Conservation (phyloP, 2,797 vertebrate genomes). For the Pagetopsis macropterus region DNA sequence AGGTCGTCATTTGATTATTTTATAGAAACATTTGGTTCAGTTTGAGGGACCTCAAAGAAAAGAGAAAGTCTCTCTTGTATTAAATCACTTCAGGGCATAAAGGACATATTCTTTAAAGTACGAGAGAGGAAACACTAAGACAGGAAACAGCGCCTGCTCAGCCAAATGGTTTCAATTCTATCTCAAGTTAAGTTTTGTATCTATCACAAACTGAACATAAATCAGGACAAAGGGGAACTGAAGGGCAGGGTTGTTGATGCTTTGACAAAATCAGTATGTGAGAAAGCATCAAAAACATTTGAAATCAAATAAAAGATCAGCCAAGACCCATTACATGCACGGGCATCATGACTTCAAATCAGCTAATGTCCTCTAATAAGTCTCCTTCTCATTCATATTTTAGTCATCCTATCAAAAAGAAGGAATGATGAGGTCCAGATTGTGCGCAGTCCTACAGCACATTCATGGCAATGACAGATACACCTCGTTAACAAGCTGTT, state of each 20-base stretch:
- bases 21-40: too few species aligned
- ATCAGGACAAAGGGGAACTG: constrained; percentile 6
- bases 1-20: too few species aligned
- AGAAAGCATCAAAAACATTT: background rate
- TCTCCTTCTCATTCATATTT: constrained; percentile 54
- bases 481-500: constrained; percentile 44
- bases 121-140: background rate
- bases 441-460: constrained; percentile 16
- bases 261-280: constrained; percentile 1
- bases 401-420: constrained; percentile 43
- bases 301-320: constrained; percentile 17
- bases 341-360: constrained; percentile 12
- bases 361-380: constrained; percentile 19
- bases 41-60: too few species aligned
- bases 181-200: constrained; percentile 20
- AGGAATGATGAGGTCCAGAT: constrained; percentile 35
- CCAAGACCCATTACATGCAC: background rate
- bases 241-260: background rate
- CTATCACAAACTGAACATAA: constrained; percentile 17
- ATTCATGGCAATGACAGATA: constrained; percentile 44
- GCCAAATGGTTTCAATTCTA: constrained; percentile 32
- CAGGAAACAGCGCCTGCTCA: background rate
- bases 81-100: background rate
- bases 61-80: too few species aligned
- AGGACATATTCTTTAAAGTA: constrained; percentile 2